phyloP scores from a whole-genome alignment of 2,113 vertebrate species.

The Rhabdomys dilectus region DNA sequence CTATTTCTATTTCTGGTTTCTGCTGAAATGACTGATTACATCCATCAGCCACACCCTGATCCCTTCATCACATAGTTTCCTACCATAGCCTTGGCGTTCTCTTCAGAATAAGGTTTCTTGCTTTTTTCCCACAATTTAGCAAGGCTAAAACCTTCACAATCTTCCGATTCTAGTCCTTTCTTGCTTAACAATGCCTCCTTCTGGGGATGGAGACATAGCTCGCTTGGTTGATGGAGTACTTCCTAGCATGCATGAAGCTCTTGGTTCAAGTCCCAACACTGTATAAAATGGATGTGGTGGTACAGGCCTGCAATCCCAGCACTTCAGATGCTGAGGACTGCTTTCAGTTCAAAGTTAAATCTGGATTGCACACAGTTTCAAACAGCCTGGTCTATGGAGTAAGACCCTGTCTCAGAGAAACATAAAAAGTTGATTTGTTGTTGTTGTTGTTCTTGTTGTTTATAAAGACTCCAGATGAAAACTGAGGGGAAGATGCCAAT shows the following conservation, averaged over 20 bases:
- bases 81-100: neutral
- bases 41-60: neutral
- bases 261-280: neutral
- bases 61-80: conserved; percentile 1
- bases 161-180: neutral
- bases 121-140: neutral
- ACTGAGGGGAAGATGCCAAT: neutral
- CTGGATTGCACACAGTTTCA: neutral
- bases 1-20: neutral
- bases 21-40: neutral
- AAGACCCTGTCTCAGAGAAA: neutral
- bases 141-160: neutral
- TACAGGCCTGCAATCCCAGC: neutral
- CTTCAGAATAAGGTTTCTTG: neutral
- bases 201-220: neutral
- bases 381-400: neutral
- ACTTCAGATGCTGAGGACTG: neutral
- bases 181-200: neutral
- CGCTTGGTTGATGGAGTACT: neutral
- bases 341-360: neutral
- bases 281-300: neutral
- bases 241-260: neutral
- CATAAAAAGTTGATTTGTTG: neutral
- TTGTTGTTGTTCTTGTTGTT: neutral
- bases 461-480: neutral